These are phyloP conservation scores for Schlechtendalia chinensis DNA, from an alignment of 1,140 invertebrate species.

Conservation along the genomic window DNA sequence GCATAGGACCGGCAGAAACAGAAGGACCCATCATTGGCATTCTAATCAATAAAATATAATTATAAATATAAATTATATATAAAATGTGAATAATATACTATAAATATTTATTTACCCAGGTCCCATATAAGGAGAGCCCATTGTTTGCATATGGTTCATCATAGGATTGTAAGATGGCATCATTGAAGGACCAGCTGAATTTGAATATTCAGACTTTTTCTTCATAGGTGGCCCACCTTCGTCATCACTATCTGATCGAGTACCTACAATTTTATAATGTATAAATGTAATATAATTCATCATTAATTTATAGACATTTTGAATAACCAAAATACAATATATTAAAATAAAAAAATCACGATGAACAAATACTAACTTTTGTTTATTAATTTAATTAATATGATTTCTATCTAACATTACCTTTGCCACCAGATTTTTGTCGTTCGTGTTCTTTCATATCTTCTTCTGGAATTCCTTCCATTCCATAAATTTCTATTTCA, in stretches of 20 bases:
- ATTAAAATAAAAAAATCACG: background rate
- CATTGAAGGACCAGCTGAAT: slow-evolving; percentile 58
- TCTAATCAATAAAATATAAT: slow-evolving; percentile 56
- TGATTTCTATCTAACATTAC: slow-evolving; percentile 37
- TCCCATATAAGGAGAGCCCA: slow-evolving; percentile 70
- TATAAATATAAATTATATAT: background rate
- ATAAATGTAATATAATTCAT: background rate
- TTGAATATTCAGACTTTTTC: slow-evolving; percentile 63
- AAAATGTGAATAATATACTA: background rate
- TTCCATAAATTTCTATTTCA: slow-evolving; percentile 99
- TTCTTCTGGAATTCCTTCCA: slow-evolving; percentile 98
- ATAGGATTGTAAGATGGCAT: slow-evolving; percentile 65
- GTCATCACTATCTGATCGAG: slow-evolving; percentile 65
- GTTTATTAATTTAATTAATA: background rate
- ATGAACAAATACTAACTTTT: background rate
- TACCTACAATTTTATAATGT: background rate
- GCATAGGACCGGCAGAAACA: slow-evolving; percentile 47
- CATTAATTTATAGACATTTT: background rate
- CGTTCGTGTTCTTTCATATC: slow-evolving; percentile 93
- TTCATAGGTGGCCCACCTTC: slow-evolving; percentile 76
- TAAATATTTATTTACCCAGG: slow-evolving; percentile 57
- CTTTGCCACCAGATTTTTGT: slow-evolving; percentile 65
- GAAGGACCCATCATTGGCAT: slow-evolving; percentile 57
- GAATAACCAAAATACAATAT: background rate
- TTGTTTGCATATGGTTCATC: slow-evolving; percentile 69